These are phyloP conservation scores for Phalacrocorax brasilianus DNA, from an alignment of 2,113 vertebrate genomes.

Conservation along the genomic window DNA sequence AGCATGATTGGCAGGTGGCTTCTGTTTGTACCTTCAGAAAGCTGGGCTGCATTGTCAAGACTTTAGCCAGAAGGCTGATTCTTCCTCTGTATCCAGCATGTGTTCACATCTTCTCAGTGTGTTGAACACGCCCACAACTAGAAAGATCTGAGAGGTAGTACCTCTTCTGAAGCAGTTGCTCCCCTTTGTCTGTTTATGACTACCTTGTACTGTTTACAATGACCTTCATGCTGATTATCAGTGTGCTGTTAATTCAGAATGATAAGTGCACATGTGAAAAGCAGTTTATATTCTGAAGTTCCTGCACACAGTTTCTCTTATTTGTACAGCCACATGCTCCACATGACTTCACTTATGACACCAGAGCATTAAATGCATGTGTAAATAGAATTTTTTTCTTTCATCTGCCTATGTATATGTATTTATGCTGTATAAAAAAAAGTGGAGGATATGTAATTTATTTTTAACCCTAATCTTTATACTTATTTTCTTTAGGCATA, in stretches of 20 bases:
- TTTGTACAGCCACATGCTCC: not conserved
- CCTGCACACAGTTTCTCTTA: not conserved
- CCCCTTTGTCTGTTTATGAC: not conserved
- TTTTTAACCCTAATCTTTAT: not conserved
- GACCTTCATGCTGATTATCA: not conserved
- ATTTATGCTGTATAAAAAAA: not conserved
- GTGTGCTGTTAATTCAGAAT: not conserved
- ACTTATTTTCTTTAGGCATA: not conserved
- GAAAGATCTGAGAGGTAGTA: not conserved
- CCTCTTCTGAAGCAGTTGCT: not conserved
- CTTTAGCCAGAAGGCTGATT: not conserved
- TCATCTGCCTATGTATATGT: not conserved
- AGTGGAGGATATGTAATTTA: not conserved
- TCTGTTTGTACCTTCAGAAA: not conserved
- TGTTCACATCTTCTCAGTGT: not conserved
- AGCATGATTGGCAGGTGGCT: not conserved
- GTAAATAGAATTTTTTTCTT: not conserved
- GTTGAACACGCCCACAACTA: not conserved
- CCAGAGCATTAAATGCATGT: not conserved
- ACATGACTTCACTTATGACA: not conserved
- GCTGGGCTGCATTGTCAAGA: not conserved
- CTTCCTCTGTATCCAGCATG: not conserved
- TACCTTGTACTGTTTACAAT: not conserved
- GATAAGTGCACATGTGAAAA: rapidly evolving
- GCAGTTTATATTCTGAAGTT: not conserved